Evolutionary conservation across 2,888 invertebrate species (phyloP).

Genomic region (Dynastes tityus): DNA sequence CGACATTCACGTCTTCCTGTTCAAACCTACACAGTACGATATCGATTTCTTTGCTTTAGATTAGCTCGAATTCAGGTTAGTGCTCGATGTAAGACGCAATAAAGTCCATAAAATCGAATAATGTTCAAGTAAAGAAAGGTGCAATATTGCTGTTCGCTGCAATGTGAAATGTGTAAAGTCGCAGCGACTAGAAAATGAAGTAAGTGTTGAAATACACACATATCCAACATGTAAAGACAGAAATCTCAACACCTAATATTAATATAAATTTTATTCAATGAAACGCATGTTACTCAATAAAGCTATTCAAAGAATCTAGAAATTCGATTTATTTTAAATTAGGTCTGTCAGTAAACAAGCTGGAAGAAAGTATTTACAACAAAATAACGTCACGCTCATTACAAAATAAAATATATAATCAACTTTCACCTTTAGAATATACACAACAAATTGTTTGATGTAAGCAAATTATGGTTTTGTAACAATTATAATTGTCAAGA

Average conservation of each 20-base stretch:
- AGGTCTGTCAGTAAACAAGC: slow-evolving; percentile 15
- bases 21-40: slow-evolving; percentile 23
- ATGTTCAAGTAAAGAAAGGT: slow-evolving; percentile 28
- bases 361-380: slow-evolving; percentile 30
- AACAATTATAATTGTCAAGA: background rate
- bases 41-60: slow-evolving; percentile 34
- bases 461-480: slow-evolving; percentile 30
- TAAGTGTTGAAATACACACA: slow-evolving; percentile 18
- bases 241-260: background rate
- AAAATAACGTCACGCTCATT: slow-evolving; percentile 2
- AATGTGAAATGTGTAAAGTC: slow-evolving; percentile 13
- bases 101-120: slow-evolving; percentile 23
- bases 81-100: background rate
- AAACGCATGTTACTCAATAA: background rate
- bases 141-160: slow-evolving; percentile 1
- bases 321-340: slow-evolving; percentile 28
- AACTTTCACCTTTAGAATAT: slow-evolving; percentile 33
- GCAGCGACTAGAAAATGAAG: slow-evolving; percentile 15
- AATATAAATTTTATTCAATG: slow-evolving; percentile 5
- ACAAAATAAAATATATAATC: slow-evolving; percentile 26
- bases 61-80: slow-evolving; percentile 35
- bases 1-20: slow-evolving; percentile 36
- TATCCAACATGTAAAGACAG: no score
- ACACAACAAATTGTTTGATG: slow-evolving; percentile 12
- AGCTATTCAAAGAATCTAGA: background rate